Percentiles rank a stretch among this genome's conserved stretches.
These are phyloP conservation scores for Nerophis lumbriciformis DNA, from an alignment of 2,113 vertebrate species.

Conservation along the genomic window DNA sequence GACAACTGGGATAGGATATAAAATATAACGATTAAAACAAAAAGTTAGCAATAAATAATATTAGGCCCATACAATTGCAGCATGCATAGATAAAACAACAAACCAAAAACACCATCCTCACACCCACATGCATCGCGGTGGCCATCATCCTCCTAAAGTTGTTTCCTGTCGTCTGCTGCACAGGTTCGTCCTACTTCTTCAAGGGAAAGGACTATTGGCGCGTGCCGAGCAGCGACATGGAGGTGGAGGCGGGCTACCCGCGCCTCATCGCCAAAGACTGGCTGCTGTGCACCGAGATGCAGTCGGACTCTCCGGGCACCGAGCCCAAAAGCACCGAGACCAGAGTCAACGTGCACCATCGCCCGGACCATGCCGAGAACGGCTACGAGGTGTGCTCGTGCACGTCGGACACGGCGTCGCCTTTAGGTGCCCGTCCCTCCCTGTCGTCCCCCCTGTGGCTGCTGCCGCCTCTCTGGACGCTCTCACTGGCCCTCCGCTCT, in stretches of 20 bases:
- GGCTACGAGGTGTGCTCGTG: conserved; percentile 90
- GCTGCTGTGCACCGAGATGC: conserved; percentile 84
- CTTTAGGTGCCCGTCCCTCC: conserved; percentile 17
- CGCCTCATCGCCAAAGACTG: conserved; percentile 86
- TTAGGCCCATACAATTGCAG: too few relatives aligned
- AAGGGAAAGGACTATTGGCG: conserved; percentile 94
- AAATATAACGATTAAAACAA: too few relatives aligned
- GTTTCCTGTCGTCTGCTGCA: neutral
- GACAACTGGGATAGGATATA: too few relatives aligned
- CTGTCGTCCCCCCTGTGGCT: conserved; percentile 41
- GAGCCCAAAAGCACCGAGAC: conserved; percentile 64
- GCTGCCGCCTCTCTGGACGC: conserved; percentile 64
- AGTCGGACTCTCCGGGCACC: conserved; percentile 68
- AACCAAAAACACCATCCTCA: too few relatives aligned
- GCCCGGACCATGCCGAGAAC: conserved; percentile 75
- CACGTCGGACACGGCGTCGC: conserved; percentile 65
- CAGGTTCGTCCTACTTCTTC: conserved; percentile 94
- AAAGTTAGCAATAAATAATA: too few relatives aligned
- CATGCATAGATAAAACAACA: too few relatives aligned
- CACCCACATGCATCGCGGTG: too few relatives aligned
- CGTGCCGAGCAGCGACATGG: conserved; percentile 79
- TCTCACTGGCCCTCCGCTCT: conserved; percentile 31
- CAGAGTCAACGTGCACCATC: conserved; percentile 65
- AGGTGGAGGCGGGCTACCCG: conserved; percentile 79
- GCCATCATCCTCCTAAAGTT: too few relatives aligned